Evolutionary conservation across 2,888 invertebrate species (phyloP), one percentile per base, ranked within the genome.

Genomic region (Schrankia costaestrigalis): DNA sequence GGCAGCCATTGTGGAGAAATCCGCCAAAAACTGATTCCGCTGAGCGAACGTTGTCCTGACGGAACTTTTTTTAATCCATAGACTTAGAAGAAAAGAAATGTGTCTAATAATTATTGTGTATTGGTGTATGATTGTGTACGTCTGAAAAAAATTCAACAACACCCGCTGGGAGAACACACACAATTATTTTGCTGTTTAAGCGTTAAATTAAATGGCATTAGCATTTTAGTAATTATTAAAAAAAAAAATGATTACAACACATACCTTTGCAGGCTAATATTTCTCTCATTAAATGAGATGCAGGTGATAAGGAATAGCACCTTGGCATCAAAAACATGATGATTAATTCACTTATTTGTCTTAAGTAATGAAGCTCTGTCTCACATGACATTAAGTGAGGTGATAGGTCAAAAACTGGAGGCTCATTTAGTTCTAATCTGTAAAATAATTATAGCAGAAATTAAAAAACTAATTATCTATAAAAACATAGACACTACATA

Each of bases 181-280:
- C n/a, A n/a, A n/a, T n/a, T n/a, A n/a, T n/a, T n/a, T n/a, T n/a
- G n/a, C n/a, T n/a, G n/a, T n/a, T n/a, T n/a, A n/a, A n/a, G n/a
- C n/a, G n/a, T n/a, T n/a, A n/a, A n/a, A n/a, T n/a, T n/a, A n/a
- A n/a, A n/a, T n/a, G n/a, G n/a, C n/a, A n/a, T n/a, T n/a, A n/a
- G 12, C 24, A 10, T n/a, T 18, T 31, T 12, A 33, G n/a, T n/a
- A n/a, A n/a, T n/a, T n/a, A n/a, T n/a, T n/a, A n/a, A n/a, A 9
- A 23, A 19, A 11, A 28, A 26, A 17, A 35, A 24, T 11, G 22
- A 13, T 14, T 15, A 21, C 14, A 12, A 5, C 19, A 27, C 26
- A 27, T 89, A 97, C 96, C 93, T 90, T 94, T 94, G 66, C 93
- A 95, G 23, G 95, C 92, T 29, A 97, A 78, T 48, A 96, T 91